These are phyloP conservation scores for Sarcophilus harrisii DNA, from an alignment of 2,797 vertebrate species.

Conservation along the genomic window DNA sequence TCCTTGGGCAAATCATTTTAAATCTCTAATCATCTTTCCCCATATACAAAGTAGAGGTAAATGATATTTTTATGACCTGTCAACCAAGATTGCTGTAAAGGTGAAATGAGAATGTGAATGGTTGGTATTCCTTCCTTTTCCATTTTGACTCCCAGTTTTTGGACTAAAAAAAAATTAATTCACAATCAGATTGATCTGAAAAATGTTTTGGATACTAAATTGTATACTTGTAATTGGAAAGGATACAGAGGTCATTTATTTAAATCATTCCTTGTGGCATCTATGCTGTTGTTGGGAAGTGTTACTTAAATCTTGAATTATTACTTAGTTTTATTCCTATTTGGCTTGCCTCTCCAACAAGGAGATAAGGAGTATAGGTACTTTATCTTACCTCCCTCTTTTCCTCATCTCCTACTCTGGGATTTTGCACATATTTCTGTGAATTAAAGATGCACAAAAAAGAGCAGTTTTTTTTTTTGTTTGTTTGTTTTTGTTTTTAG, in stretches of 20 bases:
- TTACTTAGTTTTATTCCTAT: accelerated
- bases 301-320: not conserved
- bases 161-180: not conserved
- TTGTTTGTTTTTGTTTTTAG: too few relatives aligned
- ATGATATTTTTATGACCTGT: not conserved
- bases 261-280: accelerated
- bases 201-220: not conserved
- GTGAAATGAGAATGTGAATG: not conserved
- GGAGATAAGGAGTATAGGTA: not conserved
- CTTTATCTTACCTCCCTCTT: not conserved
- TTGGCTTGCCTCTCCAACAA: not conserved
- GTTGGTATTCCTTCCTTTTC: not conserved
- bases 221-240: not conserved
- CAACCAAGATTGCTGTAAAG: not conserved
- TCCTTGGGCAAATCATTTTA: not conserved
- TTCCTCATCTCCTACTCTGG: not conserved
- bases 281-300: accelerated
- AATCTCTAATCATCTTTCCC: not conserved
- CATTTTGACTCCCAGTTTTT: not conserved
- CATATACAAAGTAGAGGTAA: not conserved
- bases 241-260: not conserved
- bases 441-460: not conserved
- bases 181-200: not conserved
- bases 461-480: not conserved
- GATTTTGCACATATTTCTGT: not conserved